Evolutionary conservation across 1,140 invertebrate genomes (phyloP).

Genomic region (Solenopsis fugax): DNA sequence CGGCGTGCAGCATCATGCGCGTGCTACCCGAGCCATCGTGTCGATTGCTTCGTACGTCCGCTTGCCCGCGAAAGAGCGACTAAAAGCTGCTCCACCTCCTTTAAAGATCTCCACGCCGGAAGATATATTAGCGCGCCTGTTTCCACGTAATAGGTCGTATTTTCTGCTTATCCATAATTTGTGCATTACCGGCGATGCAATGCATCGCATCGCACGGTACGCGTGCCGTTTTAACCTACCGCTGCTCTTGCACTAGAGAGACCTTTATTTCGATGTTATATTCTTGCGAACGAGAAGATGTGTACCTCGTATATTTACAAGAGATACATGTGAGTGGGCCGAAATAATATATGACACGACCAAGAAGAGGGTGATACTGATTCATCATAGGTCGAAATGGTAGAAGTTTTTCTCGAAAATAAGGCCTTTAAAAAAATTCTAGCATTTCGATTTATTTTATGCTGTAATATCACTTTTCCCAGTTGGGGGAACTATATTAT

Average conservation of each 20-base stretch:
- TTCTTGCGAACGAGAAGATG: neutral
- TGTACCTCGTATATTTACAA: neutral
- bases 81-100: neutral
- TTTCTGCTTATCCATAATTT: constrained; percentile 11
- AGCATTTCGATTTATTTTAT: no score
- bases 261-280: constrained; percentile 13
- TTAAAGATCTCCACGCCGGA: constrained; percentile 11
- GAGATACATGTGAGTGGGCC: neutral
- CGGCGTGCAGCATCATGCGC: neutral
- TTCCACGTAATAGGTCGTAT: neutral
- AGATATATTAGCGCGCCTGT: neutral
- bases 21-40: constrained; percentile 16
- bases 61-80: neutral
- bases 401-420: no score
- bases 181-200: neutral
- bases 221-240: neutral
- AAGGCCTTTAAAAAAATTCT: no score
- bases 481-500: no score
- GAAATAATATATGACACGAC: no score
- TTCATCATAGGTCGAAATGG: no score
- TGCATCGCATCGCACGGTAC: neutral
- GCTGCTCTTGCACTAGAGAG: neutral
- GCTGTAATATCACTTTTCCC: no score
- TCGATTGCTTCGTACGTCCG: constrained; percentile 15
- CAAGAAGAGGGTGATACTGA: no score